Conservation (phyloP, 2,888 invertebrate species). For the Pogonocherus hispidulus region DNA sequence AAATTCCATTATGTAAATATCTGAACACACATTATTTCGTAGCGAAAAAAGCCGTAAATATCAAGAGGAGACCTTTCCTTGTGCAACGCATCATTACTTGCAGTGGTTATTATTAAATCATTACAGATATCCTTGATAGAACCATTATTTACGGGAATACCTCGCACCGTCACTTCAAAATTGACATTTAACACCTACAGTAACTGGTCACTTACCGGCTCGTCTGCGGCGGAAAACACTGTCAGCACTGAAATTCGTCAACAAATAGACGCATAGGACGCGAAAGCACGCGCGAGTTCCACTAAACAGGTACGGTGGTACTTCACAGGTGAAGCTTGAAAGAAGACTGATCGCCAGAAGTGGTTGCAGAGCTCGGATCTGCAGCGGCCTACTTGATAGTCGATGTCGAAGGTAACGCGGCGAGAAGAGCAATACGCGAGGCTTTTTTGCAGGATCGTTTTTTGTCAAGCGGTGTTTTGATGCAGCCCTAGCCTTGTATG, state of each 20-base stretch:
- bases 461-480: not conserved
- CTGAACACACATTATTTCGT: no score
- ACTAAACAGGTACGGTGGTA: slow-evolving; percentile 42
- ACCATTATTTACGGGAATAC: not conserved
- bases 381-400: slow-evolving; percentile 60
- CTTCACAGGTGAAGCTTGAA: slow-evolving; percentile 61
- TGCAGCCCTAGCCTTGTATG: not conserved
- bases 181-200: not conserved
- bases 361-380: slow-evolving; percentile 57
- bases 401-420: slow-evolving; percentile 56
- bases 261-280: slow-evolving; percentile 38
- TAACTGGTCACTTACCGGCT: slow-evolving; percentile 18
- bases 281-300: slow-evolving; percentile 51
- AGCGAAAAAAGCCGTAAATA: not conserved
- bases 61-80: not conserved
- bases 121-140: not conserved
- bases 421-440: slow-evolving; percentile 44
- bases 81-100: not conserved
- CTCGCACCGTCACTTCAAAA: not conserved
- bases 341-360: slow-evolving; percentile 55
- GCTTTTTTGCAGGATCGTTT: not conserved
- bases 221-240: not conserved
- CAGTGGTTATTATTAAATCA: not conserved
- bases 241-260: slow-evolving; percentile 26
- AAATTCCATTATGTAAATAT: no score